Evolutionary conservation across 2,797 vertebrate genomes (phyloP).

Genomic region (Paramormyrops hopkinsi): DNA sequence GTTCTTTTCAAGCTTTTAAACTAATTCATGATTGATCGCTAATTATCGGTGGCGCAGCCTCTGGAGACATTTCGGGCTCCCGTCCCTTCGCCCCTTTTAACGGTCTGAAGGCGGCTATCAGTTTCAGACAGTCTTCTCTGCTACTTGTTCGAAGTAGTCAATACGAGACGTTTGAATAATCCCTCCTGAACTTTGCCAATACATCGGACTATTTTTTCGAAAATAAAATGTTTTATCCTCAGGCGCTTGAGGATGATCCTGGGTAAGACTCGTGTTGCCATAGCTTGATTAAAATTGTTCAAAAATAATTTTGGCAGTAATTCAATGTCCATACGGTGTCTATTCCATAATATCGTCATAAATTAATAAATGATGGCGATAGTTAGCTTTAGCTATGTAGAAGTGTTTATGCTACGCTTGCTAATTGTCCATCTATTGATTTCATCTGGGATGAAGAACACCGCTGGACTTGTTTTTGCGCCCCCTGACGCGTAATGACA

Average conservation of each 20-base stretch:
- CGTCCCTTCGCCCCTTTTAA: slow-evolving; percentile 34
- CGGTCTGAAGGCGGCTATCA: slow-evolving; percentile 47
- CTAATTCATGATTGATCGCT: slow-evolving; percentile 63
- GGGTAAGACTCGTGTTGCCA: neutral
- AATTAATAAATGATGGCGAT: neutral
- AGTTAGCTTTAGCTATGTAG: neutral
- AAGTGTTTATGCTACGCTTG: neutral
- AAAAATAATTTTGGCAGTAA: neutral
- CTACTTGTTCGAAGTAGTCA: slow-evolving; percentile 44
- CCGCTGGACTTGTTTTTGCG: slow-evolving; percentile 32
- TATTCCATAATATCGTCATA: neutral
- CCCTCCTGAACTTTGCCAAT: slow-evolving; percentile 48
- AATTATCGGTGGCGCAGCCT: slow-evolving; percentile 56
- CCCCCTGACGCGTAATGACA: slow-evolving; percentile 33
- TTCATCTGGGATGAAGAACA: slow-evolving; percentile 25
- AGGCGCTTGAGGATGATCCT: slow-evolving; percentile 28
- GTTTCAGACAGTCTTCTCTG: slow-evolving; percentile 48
- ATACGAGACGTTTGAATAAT: slow-evolving; percentile 54
- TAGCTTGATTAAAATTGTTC: neutral
- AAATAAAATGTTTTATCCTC: neutral
- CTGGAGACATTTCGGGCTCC: slow-evolving; percentile 40
- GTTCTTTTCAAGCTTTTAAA: slow-evolving; percentile 62
- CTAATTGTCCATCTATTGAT: slow-evolving; percentile 32
- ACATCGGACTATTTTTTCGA: slow-evolving; percentile 34
- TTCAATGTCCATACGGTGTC: neutral